Percentiles rank a stretch among this genome's conserved stretches.
Conservation (phyloP, 1,140 invertebrate genomes). For the Drosophila sucinea region DNA sequence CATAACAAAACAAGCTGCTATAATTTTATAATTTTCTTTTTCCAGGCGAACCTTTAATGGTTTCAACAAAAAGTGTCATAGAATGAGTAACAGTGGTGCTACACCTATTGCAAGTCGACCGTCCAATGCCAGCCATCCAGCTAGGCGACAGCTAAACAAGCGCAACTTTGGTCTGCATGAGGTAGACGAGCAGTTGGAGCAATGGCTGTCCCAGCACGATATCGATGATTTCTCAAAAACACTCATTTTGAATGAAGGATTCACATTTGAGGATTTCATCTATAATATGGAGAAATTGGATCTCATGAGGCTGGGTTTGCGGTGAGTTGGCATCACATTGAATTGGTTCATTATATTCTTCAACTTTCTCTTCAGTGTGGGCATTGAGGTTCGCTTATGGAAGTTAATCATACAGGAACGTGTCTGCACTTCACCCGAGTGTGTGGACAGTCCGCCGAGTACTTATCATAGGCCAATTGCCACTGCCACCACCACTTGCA, state of each 20-base stretch:
- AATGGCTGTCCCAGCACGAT: conserved; percentile 86
- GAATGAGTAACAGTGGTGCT: conserved; percentile 59
- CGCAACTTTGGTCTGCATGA: conserved; percentile 87
- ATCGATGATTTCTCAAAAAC: conserved; percentile 86
- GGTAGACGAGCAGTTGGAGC: conserved; percentile 84
- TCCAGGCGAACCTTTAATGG: conserved; percentile 75
- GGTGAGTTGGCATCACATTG: conserved; percentile 84
- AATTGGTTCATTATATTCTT: not conserved
- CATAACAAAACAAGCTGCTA: no score
- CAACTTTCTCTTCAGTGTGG: conserved; percentile 51
- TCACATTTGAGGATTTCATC: conserved; percentile 90
- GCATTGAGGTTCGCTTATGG: conserved; percentile 78
- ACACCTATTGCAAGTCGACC: conserved; percentile 34
- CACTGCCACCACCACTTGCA: conserved; percentile 15
- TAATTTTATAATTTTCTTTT: not conserved
- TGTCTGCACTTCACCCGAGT: conserved; percentile 57
- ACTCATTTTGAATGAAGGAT: conserved; percentile 89
- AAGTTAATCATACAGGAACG: conserved; percentile 77
- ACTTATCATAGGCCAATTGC: conserved; percentile 54
- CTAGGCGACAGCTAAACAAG: conserved; percentile 61
- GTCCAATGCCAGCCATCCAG: conserved; percentile 43
- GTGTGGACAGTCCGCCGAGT: conserved; percentile 53
- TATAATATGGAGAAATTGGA: conserved; percentile 90
- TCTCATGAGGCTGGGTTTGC: conserved; percentile 88
- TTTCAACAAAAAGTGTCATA: conserved; percentile 78